A percentile compares a stretch with the other conserved stretches of the same genome.
These are phyloP conservation scores for Drosophila cyrtoloma DNA, from an alignment of 2,888 invertebrate genomes.

Conservation along the genomic window DNA sequence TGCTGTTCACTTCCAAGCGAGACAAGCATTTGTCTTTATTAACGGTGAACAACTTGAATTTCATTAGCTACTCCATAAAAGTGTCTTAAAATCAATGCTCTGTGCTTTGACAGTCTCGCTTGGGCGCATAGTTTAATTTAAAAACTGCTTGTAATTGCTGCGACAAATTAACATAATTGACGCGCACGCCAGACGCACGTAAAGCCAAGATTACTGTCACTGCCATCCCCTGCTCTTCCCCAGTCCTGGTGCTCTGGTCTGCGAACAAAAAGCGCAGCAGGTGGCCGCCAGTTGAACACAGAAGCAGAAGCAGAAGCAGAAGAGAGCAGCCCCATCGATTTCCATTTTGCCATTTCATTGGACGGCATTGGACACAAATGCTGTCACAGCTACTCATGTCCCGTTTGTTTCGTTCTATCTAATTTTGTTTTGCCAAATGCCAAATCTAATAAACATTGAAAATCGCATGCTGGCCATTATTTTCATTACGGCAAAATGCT, in stretches of 20 bases:
- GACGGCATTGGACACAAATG: constrained; percentile 24
- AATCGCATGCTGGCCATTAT: constrained; percentile 60
- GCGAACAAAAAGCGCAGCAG: constrained; percentile 69
- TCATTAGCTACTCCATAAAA: constrained; percentile 34
- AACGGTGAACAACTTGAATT: constrained; percentile 19
- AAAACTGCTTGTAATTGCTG: constrained; percentile 75
- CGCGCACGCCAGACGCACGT: constrained; percentile 50
- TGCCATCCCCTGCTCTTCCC: not conserved
- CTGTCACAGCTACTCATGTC: constrained; percentile 50
- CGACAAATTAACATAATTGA: constrained; percentile 78
- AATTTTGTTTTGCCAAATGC: constrained; percentile 41
- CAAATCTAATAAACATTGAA: constrained; percentile 77
- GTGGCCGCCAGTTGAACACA: constrained; percentile 48
- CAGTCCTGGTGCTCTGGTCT: not conserved
- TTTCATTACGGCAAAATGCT: constrained; percentile 48
- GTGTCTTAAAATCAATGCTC: constrained; percentile 25
- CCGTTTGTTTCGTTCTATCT: constrained; percentile 14
- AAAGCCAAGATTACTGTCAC: constrained; percentile 42
- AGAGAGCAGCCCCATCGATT: constrained; percentile 59
- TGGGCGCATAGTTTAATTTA: constrained; percentile 39
- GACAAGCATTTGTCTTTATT: constrained; percentile 57
- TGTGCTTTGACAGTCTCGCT: constrained; percentile 10
- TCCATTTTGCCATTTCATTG: constrained; percentile 45
- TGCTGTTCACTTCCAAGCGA: constrained; percentile 1
- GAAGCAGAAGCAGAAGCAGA: not conserved